Conservation (phyloP, 2,888 invertebrate genomes). For the Neria commutata region DNA sequence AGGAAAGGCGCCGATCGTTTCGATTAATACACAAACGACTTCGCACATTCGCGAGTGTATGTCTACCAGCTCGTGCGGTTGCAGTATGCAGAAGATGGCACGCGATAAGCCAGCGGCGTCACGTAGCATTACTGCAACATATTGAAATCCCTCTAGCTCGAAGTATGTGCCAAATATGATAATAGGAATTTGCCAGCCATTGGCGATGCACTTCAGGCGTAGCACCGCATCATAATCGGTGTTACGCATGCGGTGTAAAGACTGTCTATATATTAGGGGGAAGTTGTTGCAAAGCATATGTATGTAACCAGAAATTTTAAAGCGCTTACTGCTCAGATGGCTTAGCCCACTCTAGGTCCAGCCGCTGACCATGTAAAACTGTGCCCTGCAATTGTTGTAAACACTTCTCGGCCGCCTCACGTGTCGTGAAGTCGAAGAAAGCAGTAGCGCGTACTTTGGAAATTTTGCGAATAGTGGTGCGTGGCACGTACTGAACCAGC, state of each 20-base stretch:
- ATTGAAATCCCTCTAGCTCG: slow-evolving; percentile 37
- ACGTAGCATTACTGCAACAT: slow-evolving; percentile 42
- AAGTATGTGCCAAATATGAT: slow-evolving; percentile 48
- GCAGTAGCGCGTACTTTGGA: slow-evolving; percentile 47
- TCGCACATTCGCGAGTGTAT: slow-evolving; percentile 51
- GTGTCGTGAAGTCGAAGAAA: slow-evolving; percentile 46
- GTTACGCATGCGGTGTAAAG: slow-evolving; percentile 43
- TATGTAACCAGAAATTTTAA: background rate
- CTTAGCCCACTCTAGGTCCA: slow-evolving; percentile 49
- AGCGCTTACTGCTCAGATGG: slow-evolving; percentile 45
- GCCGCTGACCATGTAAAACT: slow-evolving; percentile 33
- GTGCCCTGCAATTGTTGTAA: slow-evolving; percentile 39
- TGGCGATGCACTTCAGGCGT: slow-evolving; percentile 50
- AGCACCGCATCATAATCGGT: slow-evolving; percentile 47
- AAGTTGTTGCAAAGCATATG: background rate
- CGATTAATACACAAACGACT: slow-evolving; percentile 42
- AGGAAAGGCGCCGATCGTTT: slow-evolving; percentile 45
- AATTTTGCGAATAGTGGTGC: slow-evolving; percentile 42
- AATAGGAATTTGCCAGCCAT: slow-evolving; percentile 47
- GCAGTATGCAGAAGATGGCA: slow-evolving; percentile 38
- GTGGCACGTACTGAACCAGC: slow-evolving; percentile 37
- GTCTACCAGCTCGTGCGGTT: slow-evolving; percentile 40
- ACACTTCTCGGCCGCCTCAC: slow-evolving; percentile 43
- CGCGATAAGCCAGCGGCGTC: slow-evolving; percentile 31
- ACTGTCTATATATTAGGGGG: slow-evolving; percentile 36